phyloP scores from a whole-genome alignment of 2,797 vertebrate species.

The Xerus rutilus region DNA sequence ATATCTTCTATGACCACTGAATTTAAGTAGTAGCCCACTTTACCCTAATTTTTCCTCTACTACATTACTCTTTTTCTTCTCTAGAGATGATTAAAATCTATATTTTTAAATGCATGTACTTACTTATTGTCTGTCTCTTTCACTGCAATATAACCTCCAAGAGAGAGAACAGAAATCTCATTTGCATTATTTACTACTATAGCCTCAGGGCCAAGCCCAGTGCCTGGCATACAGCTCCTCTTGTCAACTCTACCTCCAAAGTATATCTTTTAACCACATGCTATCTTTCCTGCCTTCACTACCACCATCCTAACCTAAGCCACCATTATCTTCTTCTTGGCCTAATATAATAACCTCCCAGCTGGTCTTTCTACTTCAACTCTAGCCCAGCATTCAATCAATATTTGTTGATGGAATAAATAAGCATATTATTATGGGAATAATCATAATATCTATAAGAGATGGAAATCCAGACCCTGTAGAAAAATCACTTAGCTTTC shows the following conservation, averaged over 20 bases:
- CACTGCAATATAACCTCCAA: background rate
- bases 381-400: constrained; percentile 10
- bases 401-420: constrained; percentile 19
- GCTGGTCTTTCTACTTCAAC: background rate
- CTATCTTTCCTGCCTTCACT: background rate
- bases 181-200: constrained; percentile 37
- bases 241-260: background rate
- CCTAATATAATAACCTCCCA: background rate
- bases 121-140: constrained; percentile 30
- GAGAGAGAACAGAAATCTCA: background rate
- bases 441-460: constrained; percentile 43
- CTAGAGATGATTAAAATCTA: background rate
- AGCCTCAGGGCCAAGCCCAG: background rate
- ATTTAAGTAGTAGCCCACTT: background rate
- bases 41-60: background rate
- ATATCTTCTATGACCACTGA: background rate
- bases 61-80: background rate
- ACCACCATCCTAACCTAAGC: background rate
- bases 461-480: background rate
- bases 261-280: background rate
- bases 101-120: background rate
- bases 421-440: constrained; percentile 1
- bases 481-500: constrained; percentile 36
- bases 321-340: background rate
- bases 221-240: background rate